A percentile compares a stretch with the other conserved stretches of the same genome.
These are phyloP conservation scores for Alentia gelatinosa DNA, from an alignment of 2,888 invertebrate species.

Conservation along the genomic window DNA sequence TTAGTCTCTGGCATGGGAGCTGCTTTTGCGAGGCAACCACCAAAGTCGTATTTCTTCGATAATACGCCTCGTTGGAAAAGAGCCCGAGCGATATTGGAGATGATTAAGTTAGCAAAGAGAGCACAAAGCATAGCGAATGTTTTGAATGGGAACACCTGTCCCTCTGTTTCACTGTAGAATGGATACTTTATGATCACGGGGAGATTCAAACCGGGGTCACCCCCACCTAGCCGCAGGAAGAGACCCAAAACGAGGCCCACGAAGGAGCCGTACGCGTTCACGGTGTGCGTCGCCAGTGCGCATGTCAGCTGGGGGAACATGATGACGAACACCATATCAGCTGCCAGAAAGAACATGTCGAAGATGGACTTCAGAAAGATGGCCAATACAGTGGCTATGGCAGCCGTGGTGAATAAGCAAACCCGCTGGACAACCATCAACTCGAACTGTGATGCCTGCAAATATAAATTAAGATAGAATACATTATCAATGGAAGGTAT, in stretches of 20 bases:
- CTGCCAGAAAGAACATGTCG: conserved; percentile 60
- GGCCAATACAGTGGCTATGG: conserved; percentile 56
- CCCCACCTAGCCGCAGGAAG: conserved; percentile 89
- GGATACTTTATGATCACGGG: conserved; percentile 92
- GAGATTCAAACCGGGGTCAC: conserved; percentile 91
- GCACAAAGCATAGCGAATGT: conserved; percentile 58
- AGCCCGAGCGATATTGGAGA: conserved; percentile 41
- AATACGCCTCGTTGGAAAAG: conserved; percentile 54
- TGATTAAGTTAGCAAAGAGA: conserved; percentile 21
- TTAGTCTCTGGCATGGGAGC: background rate
- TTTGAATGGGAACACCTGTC: conserved; percentile 58
- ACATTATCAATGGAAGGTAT: no score
- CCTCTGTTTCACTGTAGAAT: conserved; percentile 82
- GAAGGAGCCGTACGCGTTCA: conserved; percentile 60
- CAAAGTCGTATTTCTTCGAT: conserved; percentile 37
- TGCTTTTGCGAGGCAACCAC: background rate
- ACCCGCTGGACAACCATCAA: conserved; percentile 56
- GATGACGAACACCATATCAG: conserved; percentile 61
- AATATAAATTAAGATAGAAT: no score
- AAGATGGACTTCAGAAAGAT: conserved; percentile 59
- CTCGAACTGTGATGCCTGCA: conserved; percentile 59
- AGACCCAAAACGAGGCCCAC: conserved; percentile 86
- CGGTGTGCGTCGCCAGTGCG: conserved; percentile 48
- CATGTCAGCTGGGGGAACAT: conserved; percentile 62
- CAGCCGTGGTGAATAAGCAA: conserved; percentile 54